These are phyloP conservation scores for Ochotona curzoniae DNA, from an alignment of 2,113 vertebrate genomes.

Conservation along the genomic window DNA sequence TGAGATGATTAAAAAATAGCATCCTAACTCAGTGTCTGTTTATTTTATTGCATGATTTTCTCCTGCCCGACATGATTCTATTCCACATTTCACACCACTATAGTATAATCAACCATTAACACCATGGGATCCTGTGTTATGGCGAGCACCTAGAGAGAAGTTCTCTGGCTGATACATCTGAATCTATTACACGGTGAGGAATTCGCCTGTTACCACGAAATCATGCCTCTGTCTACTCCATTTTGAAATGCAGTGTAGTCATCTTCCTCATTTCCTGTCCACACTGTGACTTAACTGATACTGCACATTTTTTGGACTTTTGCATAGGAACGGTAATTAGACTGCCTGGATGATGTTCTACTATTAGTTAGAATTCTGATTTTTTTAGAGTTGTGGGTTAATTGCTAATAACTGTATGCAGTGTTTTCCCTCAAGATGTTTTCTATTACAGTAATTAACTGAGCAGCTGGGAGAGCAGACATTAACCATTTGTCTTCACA, in stretches of 20 bases:
- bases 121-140: background rate
- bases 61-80: background rate
- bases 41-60: background rate
- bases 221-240: constrained; percentile 7
- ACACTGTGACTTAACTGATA: constrained; percentile 77
- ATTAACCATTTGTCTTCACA: constrained; percentile 88
- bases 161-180: background rate
- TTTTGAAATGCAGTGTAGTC: constrained; percentile 64
- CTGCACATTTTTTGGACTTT: constrained; percentile 78
- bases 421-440: constrained; percentile 89
- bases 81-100: background rate
- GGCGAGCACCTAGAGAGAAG: background rate
- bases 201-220: constrained; percentile 15
- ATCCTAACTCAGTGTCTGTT: background rate
- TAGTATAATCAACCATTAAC: background rate
- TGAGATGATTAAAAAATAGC: constrained; percentile 9
- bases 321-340: constrained; percentile 82
- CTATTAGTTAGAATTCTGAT: constrained; percentile 87
- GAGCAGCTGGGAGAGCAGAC: constrained; percentile 88
- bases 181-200: background rate
- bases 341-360: constrained; percentile 83
- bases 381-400: constrained; percentile 88
- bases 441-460: constrained; percentile 89
- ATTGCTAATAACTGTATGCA: constrained; percentile 89
- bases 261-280: constrained; percentile 55